Percentiles rank a stretch among this genome's conserved stretches.
Evolutionary conservation across 2,888 invertebrate species (phyloP).

Genomic region (Acronicta aceris): DNA sequence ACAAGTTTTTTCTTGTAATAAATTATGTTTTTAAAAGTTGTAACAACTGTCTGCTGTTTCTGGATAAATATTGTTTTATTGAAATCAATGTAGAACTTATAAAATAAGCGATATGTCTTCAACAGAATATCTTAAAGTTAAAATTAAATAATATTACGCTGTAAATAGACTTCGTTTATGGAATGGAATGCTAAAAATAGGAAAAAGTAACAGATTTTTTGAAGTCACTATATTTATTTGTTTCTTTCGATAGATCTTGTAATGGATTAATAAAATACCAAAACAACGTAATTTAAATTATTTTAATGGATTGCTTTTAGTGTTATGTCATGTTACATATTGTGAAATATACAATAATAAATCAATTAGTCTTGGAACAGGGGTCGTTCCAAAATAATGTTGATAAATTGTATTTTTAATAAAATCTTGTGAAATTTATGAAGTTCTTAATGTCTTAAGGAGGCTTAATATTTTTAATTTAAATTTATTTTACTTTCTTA

Average conservation of each 20-base stretch:
- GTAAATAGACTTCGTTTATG: too few species aligned
- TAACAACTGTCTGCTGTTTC: constrained; percentile 7
- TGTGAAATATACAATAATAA: constrained; percentile 51
- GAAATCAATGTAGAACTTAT: not conserved
- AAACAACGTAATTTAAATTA: constrained; percentile 26
- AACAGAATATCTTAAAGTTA: too few species aligned
- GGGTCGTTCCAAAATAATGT: constrained; percentile 46
- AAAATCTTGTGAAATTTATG: constrained; percentile 48
- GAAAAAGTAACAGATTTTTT: too few species aligned
- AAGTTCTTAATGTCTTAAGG: constrained; percentile 37
- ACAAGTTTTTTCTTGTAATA: constrained; percentile 28
- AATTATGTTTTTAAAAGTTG: constrained; percentile 34
- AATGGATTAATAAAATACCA: constrained; percentile 5
- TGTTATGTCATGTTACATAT: constrained; percentile 41
- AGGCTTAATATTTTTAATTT: constrained; percentile 38
- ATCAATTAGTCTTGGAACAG: constrained; percentile 51
- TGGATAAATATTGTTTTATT: not conserved
- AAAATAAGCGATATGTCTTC: not conserved
- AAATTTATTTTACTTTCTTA: constrained; percentile 39
- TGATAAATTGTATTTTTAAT: constrained; percentile 55
- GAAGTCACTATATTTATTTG: too few species aligned
- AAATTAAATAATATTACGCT: too few species aligned
- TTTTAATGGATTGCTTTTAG: constrained; percentile 51
- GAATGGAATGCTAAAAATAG: too few species aligned
- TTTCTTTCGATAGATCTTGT: too few species aligned